Conservation (phyloP, 2,888 invertebrate genomes). For the Nysson spinosus region DNA sequence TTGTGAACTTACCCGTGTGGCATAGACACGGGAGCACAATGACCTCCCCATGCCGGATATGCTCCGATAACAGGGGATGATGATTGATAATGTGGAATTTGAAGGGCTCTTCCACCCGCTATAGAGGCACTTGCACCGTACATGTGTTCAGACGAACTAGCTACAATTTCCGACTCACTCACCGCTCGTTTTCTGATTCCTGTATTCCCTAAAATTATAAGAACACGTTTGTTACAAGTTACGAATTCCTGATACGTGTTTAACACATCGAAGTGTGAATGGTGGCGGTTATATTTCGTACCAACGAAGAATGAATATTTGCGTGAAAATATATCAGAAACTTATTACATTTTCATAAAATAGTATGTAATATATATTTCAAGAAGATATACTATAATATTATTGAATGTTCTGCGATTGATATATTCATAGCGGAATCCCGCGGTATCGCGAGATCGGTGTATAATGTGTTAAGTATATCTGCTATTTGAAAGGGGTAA, state of each 20-base stretch:
- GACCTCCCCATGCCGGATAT: conserved; percentile 69
- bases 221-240: no score
- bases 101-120: conserved; percentile 71
- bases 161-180: conserved; percentile 68
- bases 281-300: no score
- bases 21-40: conserved; percentile 64
- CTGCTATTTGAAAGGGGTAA: background rate
- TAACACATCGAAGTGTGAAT: no score
- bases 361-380: no score
- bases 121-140: conserved; percentile 69
- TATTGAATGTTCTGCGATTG: no score
- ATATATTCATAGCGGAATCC: no score
- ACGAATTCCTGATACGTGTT: no score
- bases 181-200: conserved; percentile 58
- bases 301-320: no score
- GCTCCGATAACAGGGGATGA: conserved; percentile 70
- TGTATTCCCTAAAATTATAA: conserved; percentile 54
- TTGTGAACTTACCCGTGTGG: conserved; percentile 60
- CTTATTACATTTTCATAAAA: no score
- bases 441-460: no score
- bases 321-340: no score
- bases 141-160: conserved; percentile 71
- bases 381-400: background rate
- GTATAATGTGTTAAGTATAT: background rate
- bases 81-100: conserved; percentile 72